Conservation (phyloP, 2,113 vertebrate species). For the Paramisgurnus dabryanus region DNA sequence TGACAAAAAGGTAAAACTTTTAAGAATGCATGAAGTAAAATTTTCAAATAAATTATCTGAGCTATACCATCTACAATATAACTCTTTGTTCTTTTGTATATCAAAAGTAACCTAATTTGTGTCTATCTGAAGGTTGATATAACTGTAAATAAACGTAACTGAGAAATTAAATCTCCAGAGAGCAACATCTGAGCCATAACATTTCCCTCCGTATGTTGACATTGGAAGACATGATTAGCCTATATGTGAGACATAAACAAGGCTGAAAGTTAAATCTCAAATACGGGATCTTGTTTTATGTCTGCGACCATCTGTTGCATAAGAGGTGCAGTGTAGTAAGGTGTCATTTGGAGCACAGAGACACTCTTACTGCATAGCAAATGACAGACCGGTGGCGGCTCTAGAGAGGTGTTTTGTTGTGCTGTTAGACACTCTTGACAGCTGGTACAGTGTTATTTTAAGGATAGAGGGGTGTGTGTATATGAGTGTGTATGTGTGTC, state of each 20-base stretch:
- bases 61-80: no score
- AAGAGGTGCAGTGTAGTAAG: constrained; percentile 24
- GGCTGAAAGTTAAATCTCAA: neutral
- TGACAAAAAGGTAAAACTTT: no score
- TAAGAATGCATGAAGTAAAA: no score
- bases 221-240: neutral
- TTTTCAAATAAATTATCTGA: no score
- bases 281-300: constrained; percentile 10
- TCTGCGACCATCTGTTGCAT: constrained; percentile 32
- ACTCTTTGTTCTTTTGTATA: no score
- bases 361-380: neutral
- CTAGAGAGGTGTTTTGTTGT: constrained; percentile 13
- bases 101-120: no score
- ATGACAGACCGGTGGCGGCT: neutral
- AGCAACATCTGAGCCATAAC: no score
- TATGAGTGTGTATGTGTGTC: constrained; percentile 2
- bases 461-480: constrained; percentile 28
- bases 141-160: no score
- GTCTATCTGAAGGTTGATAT: no score
- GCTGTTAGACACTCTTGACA: constrained; percentile 24
- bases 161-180: no score
- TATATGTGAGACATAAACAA: constrained; percentile 7
- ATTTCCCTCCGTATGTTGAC: neutral
- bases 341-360: constrained; percentile 8
- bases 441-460: constrained; percentile 44